These are phyloP conservation scores for Ochotona princeps DNA, from an alignment of 2,113 vertebrate genomes.

Conservation along the genomic window DNA sequence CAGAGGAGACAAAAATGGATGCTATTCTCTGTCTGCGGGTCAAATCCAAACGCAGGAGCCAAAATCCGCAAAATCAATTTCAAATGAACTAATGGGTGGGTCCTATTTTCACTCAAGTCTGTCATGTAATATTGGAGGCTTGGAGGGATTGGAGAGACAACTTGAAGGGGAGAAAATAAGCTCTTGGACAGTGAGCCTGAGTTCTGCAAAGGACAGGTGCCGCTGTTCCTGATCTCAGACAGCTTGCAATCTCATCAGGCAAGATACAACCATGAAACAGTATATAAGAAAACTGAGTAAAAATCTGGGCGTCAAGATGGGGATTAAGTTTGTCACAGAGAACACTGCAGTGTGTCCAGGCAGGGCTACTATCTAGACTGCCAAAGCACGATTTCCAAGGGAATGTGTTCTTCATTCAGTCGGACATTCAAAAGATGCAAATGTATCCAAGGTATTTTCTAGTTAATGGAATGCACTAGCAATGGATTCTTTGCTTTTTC, in stretches of 20 bases:
- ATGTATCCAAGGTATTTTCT: slow-evolving; percentile 67
- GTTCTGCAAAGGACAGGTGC: neutral
- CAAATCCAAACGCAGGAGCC: neutral
- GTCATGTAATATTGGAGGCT: slow-evolving; percentile 10
- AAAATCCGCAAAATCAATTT: slow-evolving; percentile 28
- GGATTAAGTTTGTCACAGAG: neutral
- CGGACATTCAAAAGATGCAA: slow-evolving; percentile 66
- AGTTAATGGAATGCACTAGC: slow-evolving; percentile 62
- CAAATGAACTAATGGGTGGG: neutral
- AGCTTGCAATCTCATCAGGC: neutral
- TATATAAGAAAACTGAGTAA: neutral
- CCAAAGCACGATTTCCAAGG: slow-evolving; percentile 48
- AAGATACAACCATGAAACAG: neutral
- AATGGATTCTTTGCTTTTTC: slow-evolving; percentile 66
- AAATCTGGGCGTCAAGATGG: neutral
- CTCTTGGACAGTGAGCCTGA: neutral
- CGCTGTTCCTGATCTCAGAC: neutral
- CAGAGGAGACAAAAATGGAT: neutral
- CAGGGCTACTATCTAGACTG: slow-evolving; percentile 49
- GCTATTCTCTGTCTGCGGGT: neutral
- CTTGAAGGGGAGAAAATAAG: neutral
- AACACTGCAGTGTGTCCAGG: neutral
- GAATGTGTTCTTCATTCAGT: slow-evolving; percentile 65
- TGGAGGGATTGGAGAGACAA: neutral
- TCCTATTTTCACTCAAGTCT: slow-evolving; percentile 10